A percentile compares a stretch with the other conserved stretches of the same genome.
These are phyloP conservation scores for Aix galericulata DNA, from an alignment of 2,113 vertebrate species.

Conservation along the genomic window DNA sequence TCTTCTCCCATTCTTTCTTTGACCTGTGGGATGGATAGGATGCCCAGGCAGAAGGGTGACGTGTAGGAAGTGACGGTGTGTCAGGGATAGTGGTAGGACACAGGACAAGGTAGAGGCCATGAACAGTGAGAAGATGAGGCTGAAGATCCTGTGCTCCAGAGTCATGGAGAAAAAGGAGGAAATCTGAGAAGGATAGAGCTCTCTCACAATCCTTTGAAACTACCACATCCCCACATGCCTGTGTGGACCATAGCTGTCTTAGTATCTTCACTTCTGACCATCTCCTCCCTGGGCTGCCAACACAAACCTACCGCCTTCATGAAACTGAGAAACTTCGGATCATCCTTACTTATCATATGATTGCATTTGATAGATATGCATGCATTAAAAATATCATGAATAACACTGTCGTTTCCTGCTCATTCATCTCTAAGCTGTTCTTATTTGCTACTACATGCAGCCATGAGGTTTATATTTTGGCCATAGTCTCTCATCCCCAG, in stretches of 20 bases:
- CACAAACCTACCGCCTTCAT: not conserved
- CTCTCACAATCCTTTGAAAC: not conserved
- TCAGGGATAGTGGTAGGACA: not conserved
- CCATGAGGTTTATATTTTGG: not conserved
- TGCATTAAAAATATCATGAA: not conserved
- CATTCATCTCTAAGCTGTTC: not conserved
- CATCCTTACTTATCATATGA: not conserved
- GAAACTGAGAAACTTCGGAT: not conserved
- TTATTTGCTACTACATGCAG: not conserved
- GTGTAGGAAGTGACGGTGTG: rapidly evolving
- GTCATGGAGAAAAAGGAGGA: not conserved
- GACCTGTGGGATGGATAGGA: not conserved
- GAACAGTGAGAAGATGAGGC: not conserved
- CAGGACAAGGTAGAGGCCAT: not conserved
- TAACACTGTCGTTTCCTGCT: not conserved
- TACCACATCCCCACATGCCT: not conserved
- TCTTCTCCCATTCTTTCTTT: not conserved
- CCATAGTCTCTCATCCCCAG: not conserved
- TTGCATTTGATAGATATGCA: not conserved
- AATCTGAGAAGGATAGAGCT: not conserved
- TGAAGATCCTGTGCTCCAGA: not conserved
- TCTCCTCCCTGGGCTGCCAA: not conserved
- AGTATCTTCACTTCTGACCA: not conserved
- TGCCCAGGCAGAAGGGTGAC: not conserved
- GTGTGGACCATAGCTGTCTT: not conserved